These are phyloP conservation scores for Pediacus dermestoides DNA, from an alignment of 2,888 invertebrate species.

Conservation along the genomic window DNA sequence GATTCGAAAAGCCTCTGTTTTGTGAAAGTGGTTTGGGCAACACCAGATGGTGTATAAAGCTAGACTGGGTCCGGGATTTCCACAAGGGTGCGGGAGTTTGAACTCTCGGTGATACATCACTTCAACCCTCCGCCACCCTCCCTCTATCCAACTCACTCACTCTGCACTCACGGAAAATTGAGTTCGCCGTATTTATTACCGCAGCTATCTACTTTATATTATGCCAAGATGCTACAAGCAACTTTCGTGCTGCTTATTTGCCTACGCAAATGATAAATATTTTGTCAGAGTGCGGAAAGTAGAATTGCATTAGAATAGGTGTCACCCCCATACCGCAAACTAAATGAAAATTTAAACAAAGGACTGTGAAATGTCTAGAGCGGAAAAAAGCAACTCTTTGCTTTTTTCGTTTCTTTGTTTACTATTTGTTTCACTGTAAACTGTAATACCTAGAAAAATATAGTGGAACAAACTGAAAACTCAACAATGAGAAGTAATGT, in stretches of 20 bases:
- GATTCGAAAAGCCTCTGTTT: conserved; percentile 27
- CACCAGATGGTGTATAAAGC: conserved; percentile 42
- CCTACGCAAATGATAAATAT: conserved; percentile 21
- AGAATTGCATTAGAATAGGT: conserved; percentile 8
- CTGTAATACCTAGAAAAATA: too few species aligned
- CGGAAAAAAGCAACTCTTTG: too few species aligned
- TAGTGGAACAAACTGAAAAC: too few species aligned
- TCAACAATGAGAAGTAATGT: too few species aligned
- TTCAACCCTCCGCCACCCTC: conserved; percentile 22
- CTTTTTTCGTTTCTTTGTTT: too few species aligned
- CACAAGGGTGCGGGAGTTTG: conserved; percentile 35
- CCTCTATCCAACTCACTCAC: conserved; percentile 28
- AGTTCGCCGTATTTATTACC: conserved; percentile 45
- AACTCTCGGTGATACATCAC: conserved; percentile 42
- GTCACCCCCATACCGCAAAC: too few species aligned
- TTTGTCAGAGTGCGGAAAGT: conserved; percentile 11
- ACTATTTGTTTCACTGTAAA: too few species aligned
- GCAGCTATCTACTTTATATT: conserved; percentile 41
- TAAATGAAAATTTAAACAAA: too few species aligned
- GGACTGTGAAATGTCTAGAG: too few species aligned
- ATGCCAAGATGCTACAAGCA: conserved; percentile 33
- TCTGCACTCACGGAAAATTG: conserved; percentile 44
- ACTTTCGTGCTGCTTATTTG: conserved; percentile 21
- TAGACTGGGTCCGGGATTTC: conserved; percentile 33
- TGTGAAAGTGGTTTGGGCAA: conserved; percentile 39